Base-by-base conservation (phyloP, 2,113 vertebrate genomes). In the Mesocricetus auratus region DNA sequence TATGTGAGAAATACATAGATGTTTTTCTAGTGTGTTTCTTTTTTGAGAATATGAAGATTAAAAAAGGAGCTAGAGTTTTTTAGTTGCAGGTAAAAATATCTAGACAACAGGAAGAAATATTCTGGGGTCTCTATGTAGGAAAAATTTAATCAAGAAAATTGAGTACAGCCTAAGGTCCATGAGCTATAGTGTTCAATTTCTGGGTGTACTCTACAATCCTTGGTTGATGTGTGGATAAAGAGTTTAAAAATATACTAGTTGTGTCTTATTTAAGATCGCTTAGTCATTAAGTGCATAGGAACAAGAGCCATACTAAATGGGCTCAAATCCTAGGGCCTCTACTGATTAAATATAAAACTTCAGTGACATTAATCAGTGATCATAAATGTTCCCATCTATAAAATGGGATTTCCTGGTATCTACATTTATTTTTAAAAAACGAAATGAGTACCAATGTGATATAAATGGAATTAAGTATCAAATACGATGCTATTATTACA, bases 41-140 rank as follows among this genome's bases (percentile, higher is more conserved):
- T 90, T 56, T 83, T 69, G 39, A 29, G 33, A 95, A 1, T 85
- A 50, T 75, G 33, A 89, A 88, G 42, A 88, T 24, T 26, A 88
- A 92, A 93, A 74, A 56, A 62, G 33, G 47, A 86, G 78, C 29
- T 26, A 88, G 58, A 50, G 7, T 66, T 96, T 85, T 94, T 31
- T 5, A 94, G 31, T 36, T 86, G 17, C 39, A 89, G 60, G 64
- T 86, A 86, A 77, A 87, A 56, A 89, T 82, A 7, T 91, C 24
- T 71, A 75, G 42, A 89, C 77, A 15, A 5, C 77, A 88, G 73
- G 6, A 82, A 60, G 58, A 90, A 36, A 36, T 74, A 13, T n/a
- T 77, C 36, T 75, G 94, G 69, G 16, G 31, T 82, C 12, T 86
- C 92, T 75, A 50, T 56, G 3, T 39, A 79, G 24, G 19, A 29